Conservation (phyloP, 1,140 invertebrate genomes). For the Calliopsis andreniformis region DNA sequence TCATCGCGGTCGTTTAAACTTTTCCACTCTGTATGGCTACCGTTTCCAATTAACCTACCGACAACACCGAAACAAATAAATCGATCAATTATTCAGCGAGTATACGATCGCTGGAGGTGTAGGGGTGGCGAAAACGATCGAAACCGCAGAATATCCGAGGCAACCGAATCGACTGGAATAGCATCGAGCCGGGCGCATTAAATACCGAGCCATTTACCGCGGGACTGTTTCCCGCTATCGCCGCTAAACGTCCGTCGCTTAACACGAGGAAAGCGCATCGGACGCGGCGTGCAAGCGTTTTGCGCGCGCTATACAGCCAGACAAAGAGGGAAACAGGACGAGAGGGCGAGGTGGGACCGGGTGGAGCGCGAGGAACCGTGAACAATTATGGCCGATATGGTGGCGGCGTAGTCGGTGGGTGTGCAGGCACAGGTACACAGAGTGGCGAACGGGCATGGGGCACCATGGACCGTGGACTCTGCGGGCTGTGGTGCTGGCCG, state of each 20-base stretch:
- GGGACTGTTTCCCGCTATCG: slow-evolving; percentile 23
- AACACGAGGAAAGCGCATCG: slow-evolving; percentile 36
- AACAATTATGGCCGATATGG: slow-evolving; percentile 52
- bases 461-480: slow-evolving; percentile 63
- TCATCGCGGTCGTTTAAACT: no score
- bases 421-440: slow-evolving; percentile 20
- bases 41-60: slow-evolving; percentile 1
- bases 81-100: slow-evolving; percentile 13
- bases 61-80: slow-evolving; percentile 17
- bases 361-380: slow-evolving; percentile 40
- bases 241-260: slow-evolving; percentile 28
- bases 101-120: background rate
- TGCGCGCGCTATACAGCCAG: no score
- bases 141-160: slow-evolving; percentile 37
- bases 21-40: no score
- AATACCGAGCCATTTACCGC: slow-evolving; percentile 38
- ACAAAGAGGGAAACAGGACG: background rate
- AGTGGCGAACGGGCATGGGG: slow-evolving; percentile 27
- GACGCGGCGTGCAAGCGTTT: background rate
- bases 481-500: slow-evolving; percentile 63
- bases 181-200: slow-evolving; percentile 11
- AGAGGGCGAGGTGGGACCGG: background rate
- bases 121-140: slow-evolving; percentile 27
- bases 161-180: background rate
- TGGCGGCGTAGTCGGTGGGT: slow-evolving; percentile 6